Base-by-base conservation (phyloP, 2,888 invertebrate species). In the Macrosiphum euphorbiae region DNA sequence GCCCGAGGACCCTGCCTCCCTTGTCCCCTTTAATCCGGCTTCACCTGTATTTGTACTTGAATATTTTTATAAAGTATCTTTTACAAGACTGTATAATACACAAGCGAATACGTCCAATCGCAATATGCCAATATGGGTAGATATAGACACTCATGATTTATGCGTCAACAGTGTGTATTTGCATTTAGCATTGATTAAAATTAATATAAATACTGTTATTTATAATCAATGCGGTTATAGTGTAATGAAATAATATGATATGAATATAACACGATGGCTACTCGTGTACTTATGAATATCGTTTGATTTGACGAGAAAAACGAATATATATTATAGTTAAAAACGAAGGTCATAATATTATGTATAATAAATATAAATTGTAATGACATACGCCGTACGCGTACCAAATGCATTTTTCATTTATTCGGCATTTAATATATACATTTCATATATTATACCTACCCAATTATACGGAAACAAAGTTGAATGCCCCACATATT, bases 401-500 rank as follows among this genome's bases (percentile, higher is more conserved):
- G 55, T 55, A 67, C 67, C n/a, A 4, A n/a, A 67, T n/a, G 67
- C 7, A 67, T 35, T n/a, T 67, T 67, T n/a, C n/a, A 67, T 67
- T 67, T 67, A 67, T 67, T 67, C n/a, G n/a, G n/a, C n/a, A n/a
- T n/a, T 67, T 67, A 67, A 67, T 67, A 67, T 67, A 55, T 55
- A 5, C 55, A 24, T 28, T 61, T 7, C 11, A 52, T 67, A 5
- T 16, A n/a, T 67, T 16, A n/a, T 67, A 67, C 67, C n/a, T n/a
- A 67, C 67, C 16, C n/a, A 67, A 67, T n/a, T 67, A 67, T 67
- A 67, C n/a, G 16, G n/a, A n/a, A 67, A 67, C 67, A 67, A 67
- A n/a, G 67, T 67, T 67, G 67, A 67, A 67, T 67, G 7, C 16
- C 67, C n/a, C 67, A 67, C 5, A 67, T n/a, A n/a, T 67, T 16